These are phyloP conservation scores for Sebastes steindachneri DNA, from an alignment of 2,797 vertebrate genomes.

Conservation along the genomic window DNA sequence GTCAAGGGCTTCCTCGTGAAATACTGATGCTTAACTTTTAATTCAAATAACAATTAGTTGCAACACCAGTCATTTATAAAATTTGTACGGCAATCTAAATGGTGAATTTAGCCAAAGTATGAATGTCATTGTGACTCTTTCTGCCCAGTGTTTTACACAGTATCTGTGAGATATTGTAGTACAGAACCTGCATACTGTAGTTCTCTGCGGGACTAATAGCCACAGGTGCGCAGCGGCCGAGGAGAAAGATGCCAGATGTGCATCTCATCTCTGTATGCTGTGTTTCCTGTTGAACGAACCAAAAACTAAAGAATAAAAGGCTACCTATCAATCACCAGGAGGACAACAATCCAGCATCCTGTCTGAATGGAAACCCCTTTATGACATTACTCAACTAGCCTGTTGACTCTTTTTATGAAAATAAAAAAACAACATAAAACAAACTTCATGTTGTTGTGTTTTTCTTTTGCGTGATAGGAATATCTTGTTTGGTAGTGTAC, in stretches of 20 bases:
- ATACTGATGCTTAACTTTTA: conserved; percentile 27
- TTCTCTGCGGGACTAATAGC: not conserved
- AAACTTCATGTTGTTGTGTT: not conserved
- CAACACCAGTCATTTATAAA: conserved; percentile 17
- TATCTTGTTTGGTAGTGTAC: not conserved
- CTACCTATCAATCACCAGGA: conserved; percentile 69
- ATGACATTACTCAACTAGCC: conserved; percentile 65
- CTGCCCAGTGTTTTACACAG: conserved; percentile 32
- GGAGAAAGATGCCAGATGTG: conserved; percentile 18
- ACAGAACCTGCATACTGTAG: conserved; percentile 8
- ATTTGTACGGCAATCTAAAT: conserved; percentile 34
- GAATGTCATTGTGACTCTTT: conserved; percentile 27
- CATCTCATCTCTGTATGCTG: conserved; percentile 8
- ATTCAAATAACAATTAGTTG: conserved; percentile 13
- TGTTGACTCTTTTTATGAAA: conserved; percentile 80
- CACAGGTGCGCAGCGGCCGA: conserved; percentile 6
- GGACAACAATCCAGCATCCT: conserved; percentile 63
- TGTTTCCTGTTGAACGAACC: conserved; percentile 62
- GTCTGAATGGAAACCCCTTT: conserved; percentile 59
- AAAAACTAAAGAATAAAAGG: conserved; percentile 62
- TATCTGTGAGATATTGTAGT: conserved; percentile 26
- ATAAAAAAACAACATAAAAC: conserved; percentile 44
- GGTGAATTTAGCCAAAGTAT: conserved; percentile 65
- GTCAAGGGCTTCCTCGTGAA: conserved; percentile 88
- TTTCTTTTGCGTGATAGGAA: not conserved